A percentile compares a stretch with the other conserved stretches of the same genome.
Conservation (phyloP, 2,888 invertebrate species). For the Leistus spinibarbis region DNA sequence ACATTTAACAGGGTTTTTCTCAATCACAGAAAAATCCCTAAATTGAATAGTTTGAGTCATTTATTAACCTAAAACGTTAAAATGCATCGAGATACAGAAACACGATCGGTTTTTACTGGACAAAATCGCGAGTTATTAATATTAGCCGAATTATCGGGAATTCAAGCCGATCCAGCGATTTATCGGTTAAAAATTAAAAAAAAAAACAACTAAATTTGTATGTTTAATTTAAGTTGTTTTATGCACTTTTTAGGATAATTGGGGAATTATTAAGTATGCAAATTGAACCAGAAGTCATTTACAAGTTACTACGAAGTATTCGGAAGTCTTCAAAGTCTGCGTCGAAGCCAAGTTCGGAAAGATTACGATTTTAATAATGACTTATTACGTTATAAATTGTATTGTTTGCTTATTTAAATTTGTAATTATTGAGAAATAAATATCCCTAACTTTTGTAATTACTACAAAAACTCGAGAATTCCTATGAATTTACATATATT, state of each 20-base stretch:
- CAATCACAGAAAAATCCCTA: neutral
- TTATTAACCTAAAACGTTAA: neutral
- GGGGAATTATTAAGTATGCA: slow-evolving; percentile 48
- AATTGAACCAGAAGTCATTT: slow-evolving; percentile 46
- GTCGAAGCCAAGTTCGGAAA: slow-evolving; percentile 1
- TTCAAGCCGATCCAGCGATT: slow-evolving; percentile 45
- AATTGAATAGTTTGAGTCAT: neutral
- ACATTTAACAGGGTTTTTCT: neutral
- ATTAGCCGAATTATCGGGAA: slow-evolving; percentile 47
- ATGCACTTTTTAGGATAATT: slow-evolving; percentile 43
- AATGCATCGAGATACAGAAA: slow-evolving; percentile 23
- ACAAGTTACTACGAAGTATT: slow-evolving; percentile 45
- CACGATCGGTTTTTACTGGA: neutral
- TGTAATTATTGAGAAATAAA: neutral
- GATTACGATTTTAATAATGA: neutral
- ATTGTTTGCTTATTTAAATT: neutral
- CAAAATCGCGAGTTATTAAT: slow-evolving; percentile 48
- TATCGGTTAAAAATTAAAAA: slow-evolving; percentile 43
- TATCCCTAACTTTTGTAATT: no score
- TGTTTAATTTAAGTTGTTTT: slow-evolving; percentile 16
- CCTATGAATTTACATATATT: no score
- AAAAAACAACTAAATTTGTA: slow-evolving; percentile 6
- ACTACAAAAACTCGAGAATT: no score
- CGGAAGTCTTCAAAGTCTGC: slow-evolving; percentile 38
- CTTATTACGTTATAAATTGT: neutral